Conservation (phyloP, 2,113 vertebrate species). For the Helogale parvula region DNA sequence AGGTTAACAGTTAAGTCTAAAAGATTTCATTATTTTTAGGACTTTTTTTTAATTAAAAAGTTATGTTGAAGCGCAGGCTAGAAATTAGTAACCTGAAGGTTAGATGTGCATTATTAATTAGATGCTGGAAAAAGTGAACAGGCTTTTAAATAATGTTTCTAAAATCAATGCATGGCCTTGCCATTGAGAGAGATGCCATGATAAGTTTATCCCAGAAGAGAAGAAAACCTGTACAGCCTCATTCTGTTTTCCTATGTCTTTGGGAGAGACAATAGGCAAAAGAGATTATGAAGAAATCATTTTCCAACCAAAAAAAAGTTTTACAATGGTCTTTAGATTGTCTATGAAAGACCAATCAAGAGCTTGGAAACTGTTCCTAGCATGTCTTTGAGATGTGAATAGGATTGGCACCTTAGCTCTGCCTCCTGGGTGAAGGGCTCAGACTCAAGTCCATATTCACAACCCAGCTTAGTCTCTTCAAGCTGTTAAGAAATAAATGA, state of each 20-base stretch:
- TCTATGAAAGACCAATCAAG: neutral
- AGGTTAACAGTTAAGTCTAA: constrained; percentile 3
- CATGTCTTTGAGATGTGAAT: neutral
- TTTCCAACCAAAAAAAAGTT: neutral
- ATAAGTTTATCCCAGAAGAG: neutral
- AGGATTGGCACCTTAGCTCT: neutral
- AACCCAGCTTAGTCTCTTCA: neutral
- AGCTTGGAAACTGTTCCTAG: neutral
- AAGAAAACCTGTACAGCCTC: neutral
- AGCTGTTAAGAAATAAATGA: neutral
- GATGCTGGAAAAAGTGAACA: neutral
- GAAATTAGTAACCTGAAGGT: neutral
- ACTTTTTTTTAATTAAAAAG: neutral
- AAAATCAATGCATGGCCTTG: neutral
- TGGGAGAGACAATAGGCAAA: neutral
- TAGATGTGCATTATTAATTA: neutral
- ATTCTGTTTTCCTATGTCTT: neutral
- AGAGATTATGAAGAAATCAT: neutral
- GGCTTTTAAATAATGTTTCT: constrained; percentile 46
- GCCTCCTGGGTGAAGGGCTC: neutral
- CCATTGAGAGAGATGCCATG: neutral
- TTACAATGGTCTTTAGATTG: neutral
- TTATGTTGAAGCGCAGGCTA: neutral
- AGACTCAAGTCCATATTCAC: neutral
- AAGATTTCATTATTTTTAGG: neutral